Percentiles rank a stretch among this genome's conserved stretches.
phyloP scores from a whole-genome alignment of 2,888 invertebrate genomes.

The Noctuana brunneofusca region DNA sequence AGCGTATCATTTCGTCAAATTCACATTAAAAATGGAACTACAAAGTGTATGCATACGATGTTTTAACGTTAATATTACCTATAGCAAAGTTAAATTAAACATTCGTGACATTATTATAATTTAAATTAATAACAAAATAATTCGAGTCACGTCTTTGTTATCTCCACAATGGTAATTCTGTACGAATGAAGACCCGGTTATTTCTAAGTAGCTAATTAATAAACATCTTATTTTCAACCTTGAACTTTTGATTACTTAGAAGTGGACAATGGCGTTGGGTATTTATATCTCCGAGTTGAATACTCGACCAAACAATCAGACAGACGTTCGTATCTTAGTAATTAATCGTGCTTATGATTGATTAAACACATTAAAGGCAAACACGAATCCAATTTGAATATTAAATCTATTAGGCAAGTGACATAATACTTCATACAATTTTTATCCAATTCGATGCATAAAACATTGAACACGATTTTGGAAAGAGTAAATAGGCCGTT shows the following conservation, averaged over 20 bases:
- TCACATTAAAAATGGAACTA: not conserved
- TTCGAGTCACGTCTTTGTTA: slow-evolving; percentile 65
- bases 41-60: slow-evolving; percentile 13
- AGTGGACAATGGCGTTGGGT: slow-evolving; percentile 73
- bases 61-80: slow-evolving; percentile 12
- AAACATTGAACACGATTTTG: slow-evolving; percentile 69
- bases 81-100: slow-evolving; percentile 37
- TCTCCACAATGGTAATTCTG: slow-evolving; percentile 58
- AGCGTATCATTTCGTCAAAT: not conserved
- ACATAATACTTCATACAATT: slow-evolving; percentile 79
- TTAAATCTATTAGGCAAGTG: slow-evolving; percentile 76
- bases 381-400: slow-evolving; percentile 80
- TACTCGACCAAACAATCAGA: slow-evolving; percentile 58
- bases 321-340: slow-evolving; percentile 71
- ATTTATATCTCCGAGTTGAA: slow-evolving; percentile 67
- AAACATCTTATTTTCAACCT: slow-evolving; percentile 73
- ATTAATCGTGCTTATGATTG: slow-evolving; percentile 82
- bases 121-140: slow-evolving; percentile 44
- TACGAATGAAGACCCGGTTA: slow-evolving; percentile 63
- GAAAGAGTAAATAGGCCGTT: slow-evolving; percentile 75
- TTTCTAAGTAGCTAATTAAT: slow-evolving; percentile 76
- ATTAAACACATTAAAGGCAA: slow-evolving; percentile 78
- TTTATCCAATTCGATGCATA: slow-evolving; percentile 68
- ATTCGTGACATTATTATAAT: slow-evolving; percentile 41
- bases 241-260: slow-evolving; percentile 76